Percentiles rank a stretch among this genome's conserved stretches.
Evolutionary conservation across 2,888 invertebrate species (phyloP).

Genomic region (Agrochola lota): DNA sequence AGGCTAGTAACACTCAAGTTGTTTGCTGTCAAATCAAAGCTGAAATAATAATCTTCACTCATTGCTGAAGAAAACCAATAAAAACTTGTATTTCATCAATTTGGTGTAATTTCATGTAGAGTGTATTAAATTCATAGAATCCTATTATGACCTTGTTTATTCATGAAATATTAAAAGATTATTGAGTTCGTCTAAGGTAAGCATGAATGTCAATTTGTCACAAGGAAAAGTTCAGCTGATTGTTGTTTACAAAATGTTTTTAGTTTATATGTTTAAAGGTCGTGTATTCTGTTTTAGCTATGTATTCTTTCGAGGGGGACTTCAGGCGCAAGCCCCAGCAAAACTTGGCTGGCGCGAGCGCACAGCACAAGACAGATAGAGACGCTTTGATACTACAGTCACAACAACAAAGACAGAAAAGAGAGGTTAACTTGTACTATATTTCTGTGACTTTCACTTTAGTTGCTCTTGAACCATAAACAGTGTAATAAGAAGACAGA

Average conservation of each 20-base stretch:
- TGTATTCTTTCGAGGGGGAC: slow-evolving; percentile 97
- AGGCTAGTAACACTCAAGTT: slow-evolving; percentile 44
- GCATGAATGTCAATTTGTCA: slow-evolving; percentile 54
- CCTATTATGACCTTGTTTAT: slow-evolving; percentile 61
- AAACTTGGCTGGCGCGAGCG: slow-evolving; percentile 96
- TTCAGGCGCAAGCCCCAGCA: slow-evolving; percentile 96
- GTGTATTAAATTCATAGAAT: slow-evolving; percentile 49
- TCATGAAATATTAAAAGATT: slow-evolving; percentile 50
- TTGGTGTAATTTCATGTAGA: slow-evolving; percentile 52
- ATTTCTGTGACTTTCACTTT: slow-evolving; percentile 58
- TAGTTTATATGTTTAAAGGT: slow-evolving; percentile 29
- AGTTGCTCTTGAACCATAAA: slow-evolving; percentile 13
- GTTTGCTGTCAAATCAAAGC: slow-evolving; percentile 67
- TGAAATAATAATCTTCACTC: slow-evolving; percentile 56
- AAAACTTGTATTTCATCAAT: slow-evolving; percentile 62
- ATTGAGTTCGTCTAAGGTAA: slow-evolving; percentile 62
- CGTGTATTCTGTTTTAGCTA: slow-evolving; percentile 74
- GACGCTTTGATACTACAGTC: slow-evolving; percentile 94
- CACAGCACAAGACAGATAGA: slow-evolving; percentile 91
- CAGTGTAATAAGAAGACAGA: neutral
- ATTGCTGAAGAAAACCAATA: slow-evolving; percentile 64
- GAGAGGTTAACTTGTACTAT: slow-evolving; percentile 91
- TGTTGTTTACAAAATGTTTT: slow-evolving; percentile 78
- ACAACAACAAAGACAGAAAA: slow-evolving; percentile 95
- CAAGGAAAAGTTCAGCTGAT: slow-evolving; percentile 78